Evolutionary conservation across 1,140 invertebrate genomes (phyloP), one percentile per base, ranked within the genome.

Genomic region (Neodiprion lecontei): DNA sequence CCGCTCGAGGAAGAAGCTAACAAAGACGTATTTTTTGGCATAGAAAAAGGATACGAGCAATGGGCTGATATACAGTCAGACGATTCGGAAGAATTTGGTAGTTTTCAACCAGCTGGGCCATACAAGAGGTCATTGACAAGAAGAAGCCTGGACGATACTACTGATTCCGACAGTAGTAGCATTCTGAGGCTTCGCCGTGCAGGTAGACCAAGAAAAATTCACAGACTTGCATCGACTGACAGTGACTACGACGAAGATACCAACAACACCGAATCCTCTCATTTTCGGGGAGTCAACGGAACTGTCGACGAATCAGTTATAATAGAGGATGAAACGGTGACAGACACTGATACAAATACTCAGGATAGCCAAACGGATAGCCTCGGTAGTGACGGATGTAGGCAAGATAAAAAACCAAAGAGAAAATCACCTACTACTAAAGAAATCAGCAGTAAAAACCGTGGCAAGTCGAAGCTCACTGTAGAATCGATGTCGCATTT

Each of bases 1-100:
- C 91, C 91, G 4, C 88, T 87, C 23, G 88, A 88, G 0, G 86
- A 89, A 23, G 88, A 90, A 65, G n/a, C 53, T 61, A 82, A 78
- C 1, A 89, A 81, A 72, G 89, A 88, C 17, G 79, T 82, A 7
- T 87, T 86, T 53, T 86, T 87, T n/a, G 91, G 91, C 0, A 92
- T 92, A 50, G 91, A 92, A 75, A 91, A 91, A 72, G 89, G 90
- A 1, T 91, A 91, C 79, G 90, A 91, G 74, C 87, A 89, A 10
- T 90, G 85, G 85, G 85, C 79, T 2, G 87, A 89, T 9, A 0
- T 84, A 28, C 84, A 84, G 0, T 85, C 86, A 0, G 86, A 86
- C 68, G 80, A 79, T 65, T 88, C 87, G 1, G 87, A 89, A 53
- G 85, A 87, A 11, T 87, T 81, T 21, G 86, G 86, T 8, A 85